Base-by-base conservation (phyloP, 2,113 vertebrate species). In the Syngnathus scovelli region DNA sequence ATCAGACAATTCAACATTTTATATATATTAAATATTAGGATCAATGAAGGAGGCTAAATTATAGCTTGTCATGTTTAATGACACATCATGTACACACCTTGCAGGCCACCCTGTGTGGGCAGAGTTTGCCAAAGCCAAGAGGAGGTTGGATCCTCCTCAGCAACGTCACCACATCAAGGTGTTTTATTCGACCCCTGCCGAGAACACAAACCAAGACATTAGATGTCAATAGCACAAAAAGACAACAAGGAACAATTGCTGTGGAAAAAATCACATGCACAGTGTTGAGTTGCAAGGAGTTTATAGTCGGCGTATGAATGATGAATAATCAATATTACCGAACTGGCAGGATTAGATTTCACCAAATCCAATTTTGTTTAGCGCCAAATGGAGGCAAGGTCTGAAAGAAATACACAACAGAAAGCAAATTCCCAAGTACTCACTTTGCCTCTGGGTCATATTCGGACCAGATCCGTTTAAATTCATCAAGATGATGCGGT, bases 391-490 rank as follows among this genome's bases (percentile, higher is more conserved):
- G 15, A 18, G 16, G 16, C 46, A 5, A 6, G 46, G 18, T 18
- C n/a, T 21, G n/a, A 56, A 33, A 27, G n/a, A 56, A 56, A 56
- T 33, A 27, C 21, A 27, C 21, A 58, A 69, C 0, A 33, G 33
- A 58, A 23, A 7, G 21, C 10, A 39, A 41, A n/a, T 16, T 39
- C 33, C 7, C 52, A 19, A 36, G n/a, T 36, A 77, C 81, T 91
- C 89, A 99, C 97, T 98, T 99, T 63, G 96, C 96, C 81, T 98
- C 97, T 2, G 97, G 96, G 79, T 99, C 97, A 9, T 99, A 99
- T 86, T 99, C 96, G 13, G 97, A 99, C 97, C 97, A 99, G 86
- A 99, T 96, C 78, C 96, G 93, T 88, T 99, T 99, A 80, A 99
- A 99, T 88, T 99, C 97, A 69, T 99, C 97, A 87, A 99, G 87